Evolutionary conservation across 2,888 invertebrate genomes (phyloP).

Genomic region (Seira ritae): DNA sequence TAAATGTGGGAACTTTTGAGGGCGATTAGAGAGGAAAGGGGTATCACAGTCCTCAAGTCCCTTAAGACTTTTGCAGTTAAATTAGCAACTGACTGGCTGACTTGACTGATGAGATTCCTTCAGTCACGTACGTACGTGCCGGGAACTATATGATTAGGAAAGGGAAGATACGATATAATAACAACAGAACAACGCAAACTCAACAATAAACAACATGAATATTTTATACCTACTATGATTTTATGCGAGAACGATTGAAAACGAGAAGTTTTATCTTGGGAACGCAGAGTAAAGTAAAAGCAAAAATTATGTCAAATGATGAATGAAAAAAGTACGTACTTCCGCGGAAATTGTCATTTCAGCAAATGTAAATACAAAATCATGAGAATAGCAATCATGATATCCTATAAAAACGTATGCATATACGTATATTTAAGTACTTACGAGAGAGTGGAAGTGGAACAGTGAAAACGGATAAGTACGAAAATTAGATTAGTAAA

Average conservation of each 20-base stretch:
- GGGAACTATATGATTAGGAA: not conserved
- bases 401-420: too few species aligned
- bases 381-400: too few species aligned
- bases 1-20: conserved; percentile 45
- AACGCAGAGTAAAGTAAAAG: conserved; percentile 28
- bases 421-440: too few species aligned
- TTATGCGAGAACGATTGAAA: not conserved
- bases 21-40: conserved; percentile 2
- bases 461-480: not conserved
- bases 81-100: too few species aligned
- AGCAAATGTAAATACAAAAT: not conserved
- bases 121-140: not conserved
- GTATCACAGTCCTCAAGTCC: not conserved
- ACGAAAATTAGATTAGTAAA: not conserved
- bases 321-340: conserved; percentile 29
- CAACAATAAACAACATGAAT: not conserved
- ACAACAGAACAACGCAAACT: not conserved
- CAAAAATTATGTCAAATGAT: conserved; percentile 53
- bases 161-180: not conserved
- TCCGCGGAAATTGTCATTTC: conserved; percentile 28
- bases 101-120: too few species aligned
- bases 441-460: not conserved
- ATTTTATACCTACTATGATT: not conserved
- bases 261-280: not conserved
- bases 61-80: not conserved